Evolutionary conservation across 2,888 invertebrate genomes (phyloP).

Genomic region (Limenitis camilla): DNA sequence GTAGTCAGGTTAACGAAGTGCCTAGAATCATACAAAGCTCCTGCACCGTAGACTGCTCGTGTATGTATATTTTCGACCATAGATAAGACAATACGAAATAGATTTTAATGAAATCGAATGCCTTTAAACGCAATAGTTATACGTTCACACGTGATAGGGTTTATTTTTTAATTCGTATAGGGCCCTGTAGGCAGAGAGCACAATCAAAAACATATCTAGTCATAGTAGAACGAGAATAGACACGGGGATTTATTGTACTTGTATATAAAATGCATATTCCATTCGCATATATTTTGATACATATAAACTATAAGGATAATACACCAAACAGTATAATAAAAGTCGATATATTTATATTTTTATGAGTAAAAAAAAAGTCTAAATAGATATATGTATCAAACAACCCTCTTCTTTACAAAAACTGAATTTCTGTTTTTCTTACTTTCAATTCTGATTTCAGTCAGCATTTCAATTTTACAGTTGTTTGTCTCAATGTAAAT

Average conservation of each 20-base stretch:
- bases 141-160: slow-evolving; percentile 58
- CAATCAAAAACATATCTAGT: slow-evolving; percentile 73
- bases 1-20: slow-evolving; percentile 14
- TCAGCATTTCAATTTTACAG: slow-evolving; percentile 8
- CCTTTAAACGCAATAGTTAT: slow-evolving; percentile 70
- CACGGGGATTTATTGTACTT: slow-evolving; percentile 52
- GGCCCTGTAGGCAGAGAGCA: slow-evolving; percentile 52
- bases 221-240: slow-evolving; percentile 52
- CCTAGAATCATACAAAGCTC: slow-evolving; percentile 11
- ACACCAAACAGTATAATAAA: slow-evolving; percentile 33
- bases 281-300: slow-evolving; percentile 66
- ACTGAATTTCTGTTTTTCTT: background rate
- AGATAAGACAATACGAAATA: slow-evolving; percentile 74
- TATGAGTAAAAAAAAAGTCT: slow-evolving; percentile 6
- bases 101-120: slow-evolving; percentile 53
- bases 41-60: slow-evolving; percentile 13
- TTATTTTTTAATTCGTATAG: slow-evolving; percentile 63
- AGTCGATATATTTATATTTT: slow-evolving; percentile 15
- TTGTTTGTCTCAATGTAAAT: slow-evolving; percentile 14
- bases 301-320: slow-evolving; percentile 29
- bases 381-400: background rate
- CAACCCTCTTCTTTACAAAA: background rate
- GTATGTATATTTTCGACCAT: slow-evolving; percentile 60
- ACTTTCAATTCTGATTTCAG: background rate
- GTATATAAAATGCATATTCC: slow-evolving; percentile 54